Evolutionary conservation across 2,797 vertebrate genomes (phyloP).

Genomic region (Anguilla anguilla): DNA sequence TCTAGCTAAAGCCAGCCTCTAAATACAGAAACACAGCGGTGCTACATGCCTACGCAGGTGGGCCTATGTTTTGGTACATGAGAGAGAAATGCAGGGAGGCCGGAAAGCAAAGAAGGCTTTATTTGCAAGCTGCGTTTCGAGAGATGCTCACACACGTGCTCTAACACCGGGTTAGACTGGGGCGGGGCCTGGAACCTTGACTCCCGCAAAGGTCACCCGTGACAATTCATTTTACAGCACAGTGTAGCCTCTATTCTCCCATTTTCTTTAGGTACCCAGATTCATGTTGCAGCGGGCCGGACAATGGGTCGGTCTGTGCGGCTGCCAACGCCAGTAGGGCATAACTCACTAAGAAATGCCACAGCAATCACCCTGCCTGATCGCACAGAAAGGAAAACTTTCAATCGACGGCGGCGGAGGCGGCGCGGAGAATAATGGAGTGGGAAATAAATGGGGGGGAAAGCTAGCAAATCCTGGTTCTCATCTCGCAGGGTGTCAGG

Average conservation of each 20-base stretch:
- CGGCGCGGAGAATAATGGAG: background rate
- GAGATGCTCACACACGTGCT: background rate
- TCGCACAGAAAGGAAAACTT: background rate
- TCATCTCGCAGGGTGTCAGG: background rate
- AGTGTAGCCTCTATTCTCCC: background rate
- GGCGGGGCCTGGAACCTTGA: background rate
- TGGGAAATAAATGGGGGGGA: background rate
- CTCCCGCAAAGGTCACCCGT: background rate
- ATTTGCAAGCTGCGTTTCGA: background rate
- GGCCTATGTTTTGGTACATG: background rate
- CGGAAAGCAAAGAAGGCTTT: background rate
- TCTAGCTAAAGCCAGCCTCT: constrained; percentile 8
- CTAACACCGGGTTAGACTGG: background rate
- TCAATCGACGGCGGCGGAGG: background rate
- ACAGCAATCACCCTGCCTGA: background rate
- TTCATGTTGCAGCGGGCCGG: background rate
- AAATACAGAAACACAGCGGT: background rate
- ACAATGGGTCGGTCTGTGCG: background rate
- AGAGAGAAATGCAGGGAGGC: too few species aligned
- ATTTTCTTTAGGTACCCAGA: background rate
- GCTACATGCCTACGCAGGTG: background rate
- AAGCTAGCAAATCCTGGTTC: background rate
- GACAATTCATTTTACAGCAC: background rate
- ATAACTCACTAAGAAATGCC: background rate
- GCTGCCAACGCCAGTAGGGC: background rate